phyloP scores from a whole-genome alignment of 2,113 vertebrate species.

The Dasyprocta punctata region DNA sequence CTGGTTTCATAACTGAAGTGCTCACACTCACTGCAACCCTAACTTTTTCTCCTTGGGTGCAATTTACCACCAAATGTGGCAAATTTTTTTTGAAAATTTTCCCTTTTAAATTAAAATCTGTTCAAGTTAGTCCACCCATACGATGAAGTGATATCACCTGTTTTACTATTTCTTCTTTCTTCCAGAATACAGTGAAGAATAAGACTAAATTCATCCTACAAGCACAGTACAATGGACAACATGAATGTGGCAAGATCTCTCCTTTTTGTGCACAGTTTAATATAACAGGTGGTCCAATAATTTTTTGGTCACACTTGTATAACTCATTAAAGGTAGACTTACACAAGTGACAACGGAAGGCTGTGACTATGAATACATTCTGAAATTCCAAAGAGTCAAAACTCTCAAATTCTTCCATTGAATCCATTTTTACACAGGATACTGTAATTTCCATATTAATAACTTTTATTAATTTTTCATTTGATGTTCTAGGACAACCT shows the following conservation, averaged over 20 bases:
- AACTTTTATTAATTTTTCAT: conserved; percentile 97
- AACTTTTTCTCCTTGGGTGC: conserved; percentile 97
- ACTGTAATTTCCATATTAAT: conserved; percentile 95
- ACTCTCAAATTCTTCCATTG: conserved; percentile 89
- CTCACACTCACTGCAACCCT: conserved; percentile 98
- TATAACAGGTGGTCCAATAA: conserved; percentile 94
- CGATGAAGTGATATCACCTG: conserved; percentile 97
- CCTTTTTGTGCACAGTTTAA: conserved; percentile 91
- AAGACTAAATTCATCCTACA: conserved; percentile 95
- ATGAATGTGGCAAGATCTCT: conserved; percentile 95
- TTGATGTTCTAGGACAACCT: conserved; percentile 90
- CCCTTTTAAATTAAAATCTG: conserved; percentile 96
- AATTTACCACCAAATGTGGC: conserved; percentile 94
- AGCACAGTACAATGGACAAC: conserved; percentile 94
- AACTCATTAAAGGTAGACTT: conserved; percentile 89
- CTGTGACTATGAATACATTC: conserved; percentile 91
- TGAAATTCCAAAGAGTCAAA: conserved; percentile 93
- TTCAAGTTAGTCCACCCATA: conserved; percentile 97
- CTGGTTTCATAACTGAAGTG: conserved; percentile 94
- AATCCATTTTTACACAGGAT: conserved; percentile 90
- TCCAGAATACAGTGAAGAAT: conserved; percentile 97
- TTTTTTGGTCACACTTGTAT: conserved; percentile 92
- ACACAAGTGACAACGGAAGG: conserved; percentile 86
- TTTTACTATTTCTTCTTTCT: conserved; percentile 97
- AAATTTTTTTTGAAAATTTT: conserved; percentile 61